Conservation (phyloP, 2,797 vertebrate genomes). For the Parotocinclus haroldoi region DNA sequence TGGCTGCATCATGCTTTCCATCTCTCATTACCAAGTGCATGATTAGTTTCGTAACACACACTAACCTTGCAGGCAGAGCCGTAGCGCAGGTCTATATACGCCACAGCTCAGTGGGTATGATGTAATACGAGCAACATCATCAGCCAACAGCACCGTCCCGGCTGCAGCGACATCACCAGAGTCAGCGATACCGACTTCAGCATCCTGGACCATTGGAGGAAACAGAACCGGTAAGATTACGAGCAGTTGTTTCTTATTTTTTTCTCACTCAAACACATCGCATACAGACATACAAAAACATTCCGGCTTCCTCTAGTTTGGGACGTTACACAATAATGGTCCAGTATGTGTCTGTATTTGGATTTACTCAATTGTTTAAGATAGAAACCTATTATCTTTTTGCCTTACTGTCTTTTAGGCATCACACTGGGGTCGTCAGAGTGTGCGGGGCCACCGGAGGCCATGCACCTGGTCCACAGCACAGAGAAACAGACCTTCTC, state of each 20-base stretch:
- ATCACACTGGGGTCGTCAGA: slow-evolving; percentile 76
- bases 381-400: too few species aligned
- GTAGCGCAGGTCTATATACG: slow-evolving; percentile 26
- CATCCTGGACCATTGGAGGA: slow-evolving; percentile 28
- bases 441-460: slow-evolving; percentile 65
- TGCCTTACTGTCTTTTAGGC: slow-evolving; percentile 25
- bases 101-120: slow-evolving; percentile 13
- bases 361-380: too few species aligned
- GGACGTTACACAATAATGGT: too few species aligned
- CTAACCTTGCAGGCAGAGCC: slow-evolving; percentile 7
- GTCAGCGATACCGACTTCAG: slow-evolving; percentile 14
- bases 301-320: background rate
- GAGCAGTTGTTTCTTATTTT: slow-evolving; percentile 1
- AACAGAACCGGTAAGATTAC: slow-evolving; percentile 22
- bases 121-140: slow-evolving; percentile 32
- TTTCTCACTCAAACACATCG: slow-evolving; percentile 1
- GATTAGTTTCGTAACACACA: slow-evolving; percentile 7
- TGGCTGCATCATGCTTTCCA: slow-evolving; percentile 24
- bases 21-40: slow-evolving; percentile 37
- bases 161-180: slow-evolving; percentile 34
- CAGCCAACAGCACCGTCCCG: slow-evolving; percentile 18
- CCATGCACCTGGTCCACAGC: slow-evolving; percentile 71
- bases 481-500: slow-evolving; percentile 83
- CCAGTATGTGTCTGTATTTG: too few species aligned
- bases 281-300: background rate